These are phyloP conservation scores for Alouatta palliata DNA, from an alignment of 2,113 vertebrate species.

Conservation along the genomic window DNA sequence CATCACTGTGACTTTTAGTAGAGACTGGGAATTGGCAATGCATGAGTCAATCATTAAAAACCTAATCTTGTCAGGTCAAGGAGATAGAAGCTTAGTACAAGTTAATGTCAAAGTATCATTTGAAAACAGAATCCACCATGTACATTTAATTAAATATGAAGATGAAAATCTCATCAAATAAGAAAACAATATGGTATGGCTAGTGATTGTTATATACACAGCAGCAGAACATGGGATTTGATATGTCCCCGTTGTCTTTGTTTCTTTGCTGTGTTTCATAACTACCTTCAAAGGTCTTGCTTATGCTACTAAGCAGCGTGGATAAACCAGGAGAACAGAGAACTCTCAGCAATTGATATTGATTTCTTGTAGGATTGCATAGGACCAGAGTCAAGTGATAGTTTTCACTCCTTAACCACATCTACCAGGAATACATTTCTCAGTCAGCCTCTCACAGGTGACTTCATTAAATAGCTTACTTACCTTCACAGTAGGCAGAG, in stretches of 20 bases:
- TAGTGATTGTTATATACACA: background rate
- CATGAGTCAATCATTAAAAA: background rate
- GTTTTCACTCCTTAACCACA: background rate
- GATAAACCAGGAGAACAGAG: background rate
- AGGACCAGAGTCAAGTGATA: background rate
- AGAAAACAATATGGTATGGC: background rate
- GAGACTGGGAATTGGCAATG: background rate
- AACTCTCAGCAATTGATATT: accelerated
- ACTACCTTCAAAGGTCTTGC: background rate
- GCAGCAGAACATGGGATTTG: background rate
- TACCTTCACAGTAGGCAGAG: slow-evolving; percentile 95
- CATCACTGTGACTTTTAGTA: background rate
- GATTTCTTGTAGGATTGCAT: background rate
- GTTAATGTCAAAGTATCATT: background rate
- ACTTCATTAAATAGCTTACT: slow-evolving; percentile 25
- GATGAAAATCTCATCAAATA: background rate
- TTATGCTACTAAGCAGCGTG: background rate
- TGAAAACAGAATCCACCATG: background rate
- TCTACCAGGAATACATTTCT: background rate
- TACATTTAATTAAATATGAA: background rate
- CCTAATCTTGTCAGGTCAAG: background rate
- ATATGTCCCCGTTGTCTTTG: background rate
- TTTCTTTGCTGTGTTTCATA: background rate
- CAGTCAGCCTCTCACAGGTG: background rate
- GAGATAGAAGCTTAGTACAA: background rate